phyloP scores from a whole-genome alignment of 1,140 invertebrate genomes.

The Calephelis virginiensis region DNA sequence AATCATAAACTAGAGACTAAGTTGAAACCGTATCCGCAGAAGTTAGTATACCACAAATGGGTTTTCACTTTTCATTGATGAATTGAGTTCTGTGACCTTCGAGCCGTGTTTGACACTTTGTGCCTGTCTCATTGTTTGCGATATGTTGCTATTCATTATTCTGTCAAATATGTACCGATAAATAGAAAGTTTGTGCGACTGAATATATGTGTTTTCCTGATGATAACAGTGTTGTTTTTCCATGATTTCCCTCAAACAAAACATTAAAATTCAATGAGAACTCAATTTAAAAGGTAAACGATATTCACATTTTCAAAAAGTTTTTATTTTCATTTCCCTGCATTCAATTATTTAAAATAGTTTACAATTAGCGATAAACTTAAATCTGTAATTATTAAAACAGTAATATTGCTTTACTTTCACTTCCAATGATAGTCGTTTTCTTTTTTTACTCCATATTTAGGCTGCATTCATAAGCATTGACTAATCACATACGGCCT shows the following conservation, averaged over 20 bases:
- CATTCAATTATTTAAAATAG: neutral
- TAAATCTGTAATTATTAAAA: neutral
- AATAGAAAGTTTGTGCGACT: slow-evolving; percentile 11
- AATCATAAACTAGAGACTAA: too few species aligned
- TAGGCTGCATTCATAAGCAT: slow-evolving; percentile 25
- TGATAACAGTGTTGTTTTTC: neutral
- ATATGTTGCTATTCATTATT: neutral
- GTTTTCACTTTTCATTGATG: too few species aligned
- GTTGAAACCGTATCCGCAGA: too few species aligned
- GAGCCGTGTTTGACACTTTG: neutral
- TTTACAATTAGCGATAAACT: neutral
- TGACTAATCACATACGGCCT: slow-evolving; percentile 26
- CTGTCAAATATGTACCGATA: slow-evolving; percentile 3
- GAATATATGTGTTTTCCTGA: slow-evolving; percentile 10
- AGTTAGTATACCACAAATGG: too few species aligned
- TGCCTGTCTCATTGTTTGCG: slow-evolving; percentile 1
- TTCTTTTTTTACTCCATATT: slow-evolving; percentile 17
- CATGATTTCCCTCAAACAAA: neutral
- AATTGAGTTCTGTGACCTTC: too few species aligned
- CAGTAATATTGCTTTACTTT: slow-evolving; percentile 8
- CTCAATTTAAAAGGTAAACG: neutral
- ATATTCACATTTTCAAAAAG: neutral
- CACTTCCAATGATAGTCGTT: neutral
- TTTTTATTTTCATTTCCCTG: neutral
- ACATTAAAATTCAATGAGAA: slow-evolving; percentile 7